Evolutionary conservation across 2,888 invertebrate species (phyloP).

Genomic region (Drosophila tanythrix): DNA sequence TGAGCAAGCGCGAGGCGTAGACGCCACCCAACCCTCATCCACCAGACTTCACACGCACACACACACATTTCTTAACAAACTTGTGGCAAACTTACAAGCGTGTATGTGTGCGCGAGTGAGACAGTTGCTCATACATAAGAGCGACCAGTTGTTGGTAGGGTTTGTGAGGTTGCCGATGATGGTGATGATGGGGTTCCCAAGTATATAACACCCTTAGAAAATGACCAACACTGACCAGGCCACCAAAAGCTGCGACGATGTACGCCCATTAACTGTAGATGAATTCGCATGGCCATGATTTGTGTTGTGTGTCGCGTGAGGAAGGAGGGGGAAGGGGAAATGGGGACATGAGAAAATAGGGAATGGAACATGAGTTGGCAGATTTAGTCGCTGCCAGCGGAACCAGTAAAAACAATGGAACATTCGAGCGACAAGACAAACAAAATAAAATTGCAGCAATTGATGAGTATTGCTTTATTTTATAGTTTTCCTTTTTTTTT

Average conservation of each 20-base stretch:
- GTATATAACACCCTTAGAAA: slow-evolving; percentile 79
- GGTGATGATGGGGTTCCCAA: slow-evolving; percentile 23
- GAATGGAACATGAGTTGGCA: slow-evolving; percentile 12
- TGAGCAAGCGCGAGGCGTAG: slow-evolving; percentile 52
- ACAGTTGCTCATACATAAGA: slow-evolving; percentile 54
- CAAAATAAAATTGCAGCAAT: slow-evolving; percentile 63
- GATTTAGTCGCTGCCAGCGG: slow-evolving; percentile 36
- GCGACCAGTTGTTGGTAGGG: slow-evolving; percentile 3
- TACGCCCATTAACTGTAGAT: slow-evolving; percentile 81
- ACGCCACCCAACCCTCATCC: slow-evolving; percentile 22
- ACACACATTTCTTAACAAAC: slow-evolving; percentile 74
- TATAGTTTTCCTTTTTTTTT: slow-evolving; percentile 7
- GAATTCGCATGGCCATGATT: slow-evolving; percentile 78
- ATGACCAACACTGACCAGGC: slow-evolving; percentile 78
- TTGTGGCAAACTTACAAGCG: slow-evolving; percentile 62
- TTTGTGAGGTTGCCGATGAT: slow-evolving; percentile 10
- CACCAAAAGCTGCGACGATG: slow-evolving; percentile 64
- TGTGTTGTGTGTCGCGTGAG: slow-evolving; percentile 61
- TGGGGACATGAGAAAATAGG: background rate
- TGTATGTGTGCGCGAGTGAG: slow-evolving; percentile 45
- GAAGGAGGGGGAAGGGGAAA: background rate
- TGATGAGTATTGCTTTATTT: slow-evolving; percentile 49
- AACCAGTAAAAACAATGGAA: slow-evolving; percentile 77
- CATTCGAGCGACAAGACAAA: slow-evolving; percentile 44
- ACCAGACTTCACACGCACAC: background rate